These are phyloP conservation scores for Bombus huntii DNA, from an alignment of 1,140 invertebrate genomes.

Conservation along the genomic window DNA sequence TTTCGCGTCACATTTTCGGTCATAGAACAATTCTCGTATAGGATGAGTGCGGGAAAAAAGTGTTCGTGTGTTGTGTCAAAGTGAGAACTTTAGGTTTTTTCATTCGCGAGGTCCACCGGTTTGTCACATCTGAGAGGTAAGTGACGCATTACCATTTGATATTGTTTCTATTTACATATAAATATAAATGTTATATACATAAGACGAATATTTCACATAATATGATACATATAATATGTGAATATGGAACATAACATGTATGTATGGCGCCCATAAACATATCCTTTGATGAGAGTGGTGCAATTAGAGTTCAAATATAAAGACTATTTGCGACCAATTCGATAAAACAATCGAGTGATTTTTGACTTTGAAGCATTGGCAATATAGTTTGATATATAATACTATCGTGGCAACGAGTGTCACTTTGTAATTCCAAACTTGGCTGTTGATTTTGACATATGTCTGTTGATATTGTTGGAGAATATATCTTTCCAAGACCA, in stretches of 20 bases:
- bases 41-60: slow-evolving; percentile 33
- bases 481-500: no score
- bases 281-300: background rate
- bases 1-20: slow-evolving; percentile 37
- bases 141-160: background rate
- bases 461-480: no score
- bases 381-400: background rate
- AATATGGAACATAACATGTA: background rate
- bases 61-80: slow-evolving; percentile 36
- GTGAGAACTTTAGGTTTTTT: slow-evolving; percentile 32
- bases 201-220: background rate
- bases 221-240: no score
- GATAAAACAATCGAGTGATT: background rate
- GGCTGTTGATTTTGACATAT: background rate
- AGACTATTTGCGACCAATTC: background rate
- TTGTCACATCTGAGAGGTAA: slow-evolving; percentile 14
- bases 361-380: background rate
- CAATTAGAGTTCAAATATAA: background rate
- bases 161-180: background rate
- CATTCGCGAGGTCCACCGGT: slow-evolving; percentile 9
- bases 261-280: background rate
- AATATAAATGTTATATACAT: background rate
- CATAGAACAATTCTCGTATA: slow-evolving; percentile 25
- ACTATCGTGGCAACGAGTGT: background rate
- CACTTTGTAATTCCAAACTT: background rate